Evolutionary conservation across 2,888 invertebrate species (phyloP).

Genomic region (Lasioglossum oenotherae): DNA sequence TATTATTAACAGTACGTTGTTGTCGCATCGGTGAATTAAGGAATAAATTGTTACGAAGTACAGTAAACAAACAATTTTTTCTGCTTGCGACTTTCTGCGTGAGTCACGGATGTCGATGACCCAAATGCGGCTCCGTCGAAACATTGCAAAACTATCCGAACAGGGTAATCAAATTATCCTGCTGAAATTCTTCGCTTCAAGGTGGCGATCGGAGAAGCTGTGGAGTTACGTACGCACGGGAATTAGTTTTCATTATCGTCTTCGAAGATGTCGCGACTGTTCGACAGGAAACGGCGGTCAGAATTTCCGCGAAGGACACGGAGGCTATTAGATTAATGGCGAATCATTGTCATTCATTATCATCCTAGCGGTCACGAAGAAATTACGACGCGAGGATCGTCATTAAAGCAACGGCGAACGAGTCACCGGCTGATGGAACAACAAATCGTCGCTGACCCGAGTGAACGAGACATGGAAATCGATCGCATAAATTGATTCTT

Average conservation of each 20-base stretch:
- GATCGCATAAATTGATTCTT: neutral
- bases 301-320: slow-evolving; percentile 15
- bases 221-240: neutral
- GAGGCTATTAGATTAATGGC: slow-evolving; percentile 27
- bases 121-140: slow-evolving; percentile 14
- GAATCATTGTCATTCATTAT: slow-evolving; percentile 7
- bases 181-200: neutral
- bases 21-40: too few relatives aligned
- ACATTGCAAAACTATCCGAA: slow-evolving; percentile 16
- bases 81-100: neutral
- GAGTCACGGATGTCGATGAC: slow-evolving; percentile 20
- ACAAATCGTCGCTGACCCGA: neutral
- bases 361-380: neutral
- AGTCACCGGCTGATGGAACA: neutral
- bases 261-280: neutral
- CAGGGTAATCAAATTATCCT: neutral
- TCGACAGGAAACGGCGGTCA: slow-evolving; percentile 14
- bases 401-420: slow-evolving; percentile 14
- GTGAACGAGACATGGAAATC: neutral
- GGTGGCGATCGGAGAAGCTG: neutral
- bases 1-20: too few relatives aligned
- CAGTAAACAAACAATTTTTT: slow-evolving; percentile 1
- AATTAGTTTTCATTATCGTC: neutral
- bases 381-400: slow-evolving; percentile 4
- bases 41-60: neutral